These are phyloP conservation scores for Neoascia interrupta DNA, from an alignment of 2,888 invertebrate genomes.

Conservation along the genomic window DNA sequence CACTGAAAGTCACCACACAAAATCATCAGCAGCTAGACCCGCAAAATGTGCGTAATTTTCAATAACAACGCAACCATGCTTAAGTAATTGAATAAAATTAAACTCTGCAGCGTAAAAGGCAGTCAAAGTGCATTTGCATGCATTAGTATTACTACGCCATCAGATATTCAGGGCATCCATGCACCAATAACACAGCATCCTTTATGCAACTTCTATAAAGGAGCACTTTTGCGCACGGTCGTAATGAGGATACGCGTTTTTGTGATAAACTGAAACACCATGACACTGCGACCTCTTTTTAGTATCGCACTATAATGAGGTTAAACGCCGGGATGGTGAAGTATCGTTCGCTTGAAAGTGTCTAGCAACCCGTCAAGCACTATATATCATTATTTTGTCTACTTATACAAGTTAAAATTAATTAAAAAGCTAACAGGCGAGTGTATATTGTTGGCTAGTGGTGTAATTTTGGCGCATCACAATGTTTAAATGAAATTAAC, in stretches of 20 bases:
- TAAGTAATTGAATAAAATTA: conserved; percentile 68
- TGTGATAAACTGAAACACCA: conserved; percentile 54
- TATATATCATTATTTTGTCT: conserved; percentile 67
- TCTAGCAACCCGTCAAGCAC: conserved; percentile 52
- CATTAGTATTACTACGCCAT: conserved; percentile 66
- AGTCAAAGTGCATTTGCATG: conserved; percentile 68
- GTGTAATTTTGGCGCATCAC: too few species aligned
- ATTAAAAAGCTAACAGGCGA: conserved; percentile 64
- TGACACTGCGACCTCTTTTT: not conserved
- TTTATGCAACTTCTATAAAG: conserved; percentile 37
- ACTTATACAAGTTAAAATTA: conserved; percentile 67
- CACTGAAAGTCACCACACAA: too few species aligned
- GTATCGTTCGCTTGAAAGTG: conserved; percentile 28
- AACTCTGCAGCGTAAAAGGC: conserved; percentile 60
- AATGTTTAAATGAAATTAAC: too few species aligned
- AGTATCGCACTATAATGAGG: conserved; percentile 57
- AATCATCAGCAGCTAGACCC: too few species aligned
- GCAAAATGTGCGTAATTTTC: too few species aligned
- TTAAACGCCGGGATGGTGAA: conserved; percentile 38
- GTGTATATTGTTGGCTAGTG: too few species aligned
- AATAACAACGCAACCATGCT: too few species aligned
- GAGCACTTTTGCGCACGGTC: not conserved
- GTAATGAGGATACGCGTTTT: conserved; percentile 30
- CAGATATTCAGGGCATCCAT: conserved; percentile 58
- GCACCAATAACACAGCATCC: too few species aligned